These are phyloP conservation scores for Ellobium chinense DNA, from an alignment of 2,888 invertebrate species.

Conservation along the genomic window DNA sequence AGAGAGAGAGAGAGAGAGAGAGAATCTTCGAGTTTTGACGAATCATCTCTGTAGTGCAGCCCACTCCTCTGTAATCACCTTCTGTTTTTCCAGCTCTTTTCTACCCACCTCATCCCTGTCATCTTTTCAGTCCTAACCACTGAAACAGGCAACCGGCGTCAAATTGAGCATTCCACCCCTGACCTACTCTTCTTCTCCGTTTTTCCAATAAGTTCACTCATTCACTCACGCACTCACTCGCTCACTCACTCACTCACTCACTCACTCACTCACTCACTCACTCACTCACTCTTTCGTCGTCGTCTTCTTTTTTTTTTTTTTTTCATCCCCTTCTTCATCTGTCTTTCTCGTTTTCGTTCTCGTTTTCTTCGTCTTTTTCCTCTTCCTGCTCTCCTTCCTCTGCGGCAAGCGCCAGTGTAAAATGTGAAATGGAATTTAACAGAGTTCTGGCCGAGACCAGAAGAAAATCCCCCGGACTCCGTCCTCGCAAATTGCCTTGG, in stretches of 20 bases:
- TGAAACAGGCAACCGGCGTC: too few relatives aligned
- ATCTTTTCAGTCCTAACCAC: constrained; percentile 25
- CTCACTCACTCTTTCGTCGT: not conserved
- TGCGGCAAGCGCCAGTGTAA: not conserved
- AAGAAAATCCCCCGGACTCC: not conserved
- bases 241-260: not conserved
- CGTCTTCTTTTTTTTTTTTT: not conserved
- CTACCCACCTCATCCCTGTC: constrained; percentile 33
- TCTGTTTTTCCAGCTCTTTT: constrained; percentile 18
- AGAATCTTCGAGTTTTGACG: not conserved
- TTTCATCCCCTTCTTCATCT: not conserved
- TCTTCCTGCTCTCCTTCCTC: not conserved
- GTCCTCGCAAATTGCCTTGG: constrained; percentile 48
- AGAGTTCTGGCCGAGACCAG: not conserved
- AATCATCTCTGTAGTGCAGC: not conserved
- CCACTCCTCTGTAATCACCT: not conserved
- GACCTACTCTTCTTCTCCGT: not conserved
- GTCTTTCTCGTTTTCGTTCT: too few relatives aligned
- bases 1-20: not conserved
- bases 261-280: not conserved
- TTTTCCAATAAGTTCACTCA: constrained; percentile 10
- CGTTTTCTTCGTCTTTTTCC: too few relatives aligned
- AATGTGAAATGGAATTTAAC: not conserved
- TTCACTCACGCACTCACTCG: not conserved
- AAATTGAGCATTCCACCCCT: too few relatives aligned